Evolutionary conservation across 2,888 invertebrate species (phyloP).

Genomic region (Sipha maydis): DNA sequence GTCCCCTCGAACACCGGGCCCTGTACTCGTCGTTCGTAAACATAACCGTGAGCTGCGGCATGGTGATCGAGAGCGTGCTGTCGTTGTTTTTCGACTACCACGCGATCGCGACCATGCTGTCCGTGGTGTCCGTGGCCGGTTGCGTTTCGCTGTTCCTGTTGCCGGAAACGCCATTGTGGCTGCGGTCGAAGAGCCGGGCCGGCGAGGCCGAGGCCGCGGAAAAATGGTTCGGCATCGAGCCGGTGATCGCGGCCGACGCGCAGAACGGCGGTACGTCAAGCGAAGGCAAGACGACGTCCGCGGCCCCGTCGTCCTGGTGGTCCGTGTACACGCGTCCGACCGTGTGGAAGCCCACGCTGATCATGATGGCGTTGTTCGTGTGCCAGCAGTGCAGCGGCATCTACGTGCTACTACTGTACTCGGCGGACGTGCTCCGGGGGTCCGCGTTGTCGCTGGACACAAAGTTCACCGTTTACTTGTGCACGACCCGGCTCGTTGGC

Average conservation of each 20-base stretch:
- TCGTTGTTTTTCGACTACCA: conserved; percentile 23
- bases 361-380: not conserved
- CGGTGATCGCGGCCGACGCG: not conserved
- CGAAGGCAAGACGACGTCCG: not conserved
- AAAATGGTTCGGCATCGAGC: not conserved
- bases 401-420: conserved; percentile 29
- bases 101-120: conserved; percentile 1
- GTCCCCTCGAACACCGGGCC: conserved; percentile 7
- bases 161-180: conserved; percentile 58
- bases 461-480: not conserved
- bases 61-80: conserved; percentile 33
- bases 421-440: not conserved
- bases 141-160: conserved; percentile 1
- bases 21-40: conserved; percentile 2
- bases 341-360: conserved; percentile 42
- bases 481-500: not conserved
- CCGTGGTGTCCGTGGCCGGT: not conserved
- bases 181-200: conserved; percentile 10
- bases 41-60: conserved; percentile 10
- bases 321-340: not conserved
- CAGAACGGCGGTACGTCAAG: no score
- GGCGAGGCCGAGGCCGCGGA: not conserved
- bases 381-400: conserved; percentile 37
- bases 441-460: not conserved
- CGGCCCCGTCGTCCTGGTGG: not conserved